Evolutionary conservation across 1,140 invertebrate genomes (phyloP).

Genomic region (Maconellicoccus hirsutus): DNA sequence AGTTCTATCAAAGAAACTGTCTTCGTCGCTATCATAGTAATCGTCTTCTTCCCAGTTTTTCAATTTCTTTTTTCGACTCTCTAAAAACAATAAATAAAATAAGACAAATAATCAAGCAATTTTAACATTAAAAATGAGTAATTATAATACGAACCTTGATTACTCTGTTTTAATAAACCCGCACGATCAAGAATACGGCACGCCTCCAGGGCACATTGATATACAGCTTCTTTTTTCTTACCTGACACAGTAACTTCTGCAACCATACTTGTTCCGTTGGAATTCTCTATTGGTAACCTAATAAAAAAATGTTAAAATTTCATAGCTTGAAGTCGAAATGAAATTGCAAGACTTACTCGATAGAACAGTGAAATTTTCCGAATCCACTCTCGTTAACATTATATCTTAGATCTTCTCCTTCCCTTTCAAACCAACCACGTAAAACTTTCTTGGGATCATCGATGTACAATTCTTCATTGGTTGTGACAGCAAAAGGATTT

Average conservation of each 20-base stretch:
- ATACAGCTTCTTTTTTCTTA: slow-evolving; percentile 88
- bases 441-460: slow-evolving; percentile 93
- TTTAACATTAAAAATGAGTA: slow-evolving; percentile 23
- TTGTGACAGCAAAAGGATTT: slow-evolving; percentile 68
- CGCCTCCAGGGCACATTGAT: slow-evolving; percentile 87
- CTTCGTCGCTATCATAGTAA: slow-evolving; percentile 94
- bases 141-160: slow-evolving; percentile 24
- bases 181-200: slow-evolving; percentile 75
- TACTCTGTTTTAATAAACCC: slow-evolving; percentile 27
- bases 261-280: slow-evolving; percentile 54
- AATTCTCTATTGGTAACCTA: slow-evolving; percentile 68
- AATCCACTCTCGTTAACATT: slow-evolving; percentile 67
- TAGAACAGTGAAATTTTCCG: slow-evolving; percentile 59
- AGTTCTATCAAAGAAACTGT: slow-evolving; percentile 89
- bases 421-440: slow-evolving; percentile 86
- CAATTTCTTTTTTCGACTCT: slow-evolving; percentile 54
- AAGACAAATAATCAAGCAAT: too few relatives aligned
- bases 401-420: slow-evolving; percentile 69
- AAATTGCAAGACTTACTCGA: slow-evolving; percentile 41
- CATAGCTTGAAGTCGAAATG: slow-evolving; percentile 11
- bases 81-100: slow-evolving; percentile 33
- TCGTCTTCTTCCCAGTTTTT: slow-evolving; percentile 78
- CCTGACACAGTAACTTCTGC: slow-evolving; percentile 78
- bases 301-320: slow-evolving; percentile 27
- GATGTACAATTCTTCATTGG: slow-evolving; percentile 78